Evolutionary conservation across 2,113 vertebrate genomes (phyloP), one percentile per base, ranked within the genome.

Genomic region (Siphamia tubifer): DNA sequence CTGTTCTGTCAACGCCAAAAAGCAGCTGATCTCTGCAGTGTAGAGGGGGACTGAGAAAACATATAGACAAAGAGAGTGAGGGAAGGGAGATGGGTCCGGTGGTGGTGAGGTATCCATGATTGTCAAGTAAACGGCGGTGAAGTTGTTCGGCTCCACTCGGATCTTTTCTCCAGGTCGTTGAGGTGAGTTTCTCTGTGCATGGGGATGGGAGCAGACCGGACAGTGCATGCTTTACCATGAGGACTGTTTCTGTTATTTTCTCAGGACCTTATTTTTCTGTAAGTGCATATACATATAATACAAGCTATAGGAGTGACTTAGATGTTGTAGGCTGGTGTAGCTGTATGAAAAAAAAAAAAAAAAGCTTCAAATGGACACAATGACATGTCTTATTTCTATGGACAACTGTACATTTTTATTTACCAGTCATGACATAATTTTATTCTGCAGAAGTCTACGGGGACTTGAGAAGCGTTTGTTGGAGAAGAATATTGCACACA

Each of bases 41-140:
- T 40, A 28, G 45, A n/a, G 16, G 42, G 28, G 36, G 38, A 34
- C 21, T 25, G 62, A 65, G 34, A 16, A 13, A 74, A 79, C 51
- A 72, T 17, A 83, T 13, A 79, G 57, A 76, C 45, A 62, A 34
- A 76, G 43, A 84, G 57, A 74, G 69, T 72, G 81, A 39, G 69
- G 70, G 57, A 53, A 72, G 40, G 68, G 77, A 88, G 70, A 91
- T 90, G 90, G 88, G 77, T 86, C 81, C 85, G 68, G 81, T 82
- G 77, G 51, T 67, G 51, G 64, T 31, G 65, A 87, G 68, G 47
- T 66, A 68, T 81, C 71, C 78, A 63, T 89, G 82, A 91, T 84
- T 82, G 72, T 87, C 65, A 76, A 86, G 85, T 85, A 45, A 74
- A 77, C 82, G 79, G 70, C 68, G 63, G 83, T 44, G 86, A 91